phyloP scores from a whole-genome alignment of 2,113 vertebrate species.

The Glareola pratincola region DNA sequence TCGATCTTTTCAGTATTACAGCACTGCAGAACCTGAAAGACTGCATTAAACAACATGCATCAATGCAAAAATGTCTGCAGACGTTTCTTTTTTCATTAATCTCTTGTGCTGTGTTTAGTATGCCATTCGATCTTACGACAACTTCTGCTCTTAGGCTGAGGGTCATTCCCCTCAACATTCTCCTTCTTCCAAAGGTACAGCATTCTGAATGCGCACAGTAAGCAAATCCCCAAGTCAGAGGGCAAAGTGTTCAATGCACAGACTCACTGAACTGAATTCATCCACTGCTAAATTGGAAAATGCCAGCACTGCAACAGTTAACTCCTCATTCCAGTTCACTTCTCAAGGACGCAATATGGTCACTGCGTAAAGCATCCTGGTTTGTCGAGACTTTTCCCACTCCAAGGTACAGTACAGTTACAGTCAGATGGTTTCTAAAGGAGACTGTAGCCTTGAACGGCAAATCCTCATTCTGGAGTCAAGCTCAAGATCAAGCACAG shows the following conservation, averaged over 20 bases:
- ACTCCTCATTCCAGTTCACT: neutral
- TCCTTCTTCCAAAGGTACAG: neutral
- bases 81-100: neutral
- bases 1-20: neutral
- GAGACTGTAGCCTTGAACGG: neutral
- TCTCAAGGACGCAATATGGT: neutral
- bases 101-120: neutral
- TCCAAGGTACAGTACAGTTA: neutral
- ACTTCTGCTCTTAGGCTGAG: neutral
- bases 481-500: neutral
- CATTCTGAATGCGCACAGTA: neutral
- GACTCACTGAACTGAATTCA: neutral
- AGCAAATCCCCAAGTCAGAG: neutral
- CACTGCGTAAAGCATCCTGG: neutral
- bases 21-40: neutral
- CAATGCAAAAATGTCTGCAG: neutral
- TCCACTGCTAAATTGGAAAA: neutral
- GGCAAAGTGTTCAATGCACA: neutral
- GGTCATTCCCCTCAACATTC: neutral
- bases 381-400: neutral
- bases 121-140: neutral
- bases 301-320: neutral
- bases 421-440: neutral
- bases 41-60: neutral
- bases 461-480: neutral